phyloP scores from a whole-genome alignment of 2,888 invertebrate genomes.

The Pyralis farinalis region DNA sequence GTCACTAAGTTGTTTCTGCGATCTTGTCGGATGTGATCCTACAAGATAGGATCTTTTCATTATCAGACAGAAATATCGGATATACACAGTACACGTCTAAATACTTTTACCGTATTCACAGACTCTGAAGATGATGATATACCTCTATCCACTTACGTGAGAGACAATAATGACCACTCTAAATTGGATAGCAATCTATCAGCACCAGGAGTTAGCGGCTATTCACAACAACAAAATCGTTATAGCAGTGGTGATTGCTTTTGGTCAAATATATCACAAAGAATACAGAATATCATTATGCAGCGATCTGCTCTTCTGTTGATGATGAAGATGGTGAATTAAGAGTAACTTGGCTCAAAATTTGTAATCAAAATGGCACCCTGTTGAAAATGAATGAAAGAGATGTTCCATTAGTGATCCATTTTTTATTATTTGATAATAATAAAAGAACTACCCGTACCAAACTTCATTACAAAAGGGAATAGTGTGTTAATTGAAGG shows the following conservation, averaged over 20 bases:
- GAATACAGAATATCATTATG: conserved; percentile 15
- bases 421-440: conserved; percentile 16
- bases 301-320: conserved; percentile 15
- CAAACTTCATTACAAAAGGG: too few species aligned
- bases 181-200: too few species aligned
- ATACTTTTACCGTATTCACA: neutral
- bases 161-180: too few species aligned
- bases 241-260: neutral
- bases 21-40: too few species aligned
- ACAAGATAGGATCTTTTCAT: neutral
- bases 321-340: conserved; percentile 18
- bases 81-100: too few species aligned
- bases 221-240: neutral
- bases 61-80: too few species aligned
- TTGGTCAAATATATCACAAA: neutral
- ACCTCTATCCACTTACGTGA: neutral
- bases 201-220: too few species aligned
- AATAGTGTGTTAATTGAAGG: too few species aligned
- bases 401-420: conserved; percentile 20
- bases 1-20: conserved; percentile 7
- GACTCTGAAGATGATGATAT: neutral
- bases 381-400: conserved; percentile 17
- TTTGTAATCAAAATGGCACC: conserved; percentile 15
- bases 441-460: conserved; percentile 18
- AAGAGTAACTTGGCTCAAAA: conserved; percentile 16